Percentiles rank a stretch among this genome's conserved stretches.
phyloP scores from a whole-genome alignment of 2,797 vertebrate genomes.

The Falco novaeseelandiae region DNA sequence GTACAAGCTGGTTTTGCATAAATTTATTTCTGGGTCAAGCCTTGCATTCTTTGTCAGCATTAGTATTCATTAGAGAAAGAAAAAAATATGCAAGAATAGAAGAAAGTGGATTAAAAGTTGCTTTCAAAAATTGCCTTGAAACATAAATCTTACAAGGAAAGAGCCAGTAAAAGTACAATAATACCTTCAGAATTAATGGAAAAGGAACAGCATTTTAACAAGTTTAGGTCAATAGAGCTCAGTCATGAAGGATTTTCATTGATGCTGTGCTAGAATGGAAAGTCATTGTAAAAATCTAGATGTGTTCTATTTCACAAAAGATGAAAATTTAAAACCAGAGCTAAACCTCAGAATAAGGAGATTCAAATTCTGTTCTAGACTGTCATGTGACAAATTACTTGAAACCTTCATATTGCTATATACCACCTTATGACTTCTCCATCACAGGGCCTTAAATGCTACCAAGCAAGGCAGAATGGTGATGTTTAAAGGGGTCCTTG shows the following conservation, averaged over 20 bases:
- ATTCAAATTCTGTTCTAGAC: not conserved
- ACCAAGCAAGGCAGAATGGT: not conserved
- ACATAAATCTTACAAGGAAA: not conserved
- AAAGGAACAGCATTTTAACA: not conserved
- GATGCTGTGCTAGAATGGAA: not conserved
- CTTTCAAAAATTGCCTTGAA: not conserved
- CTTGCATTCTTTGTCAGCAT: not conserved
- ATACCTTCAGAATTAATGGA: not conserved
- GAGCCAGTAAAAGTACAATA: not conserved
- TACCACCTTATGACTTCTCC: not conserved
- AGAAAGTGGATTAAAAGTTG: not conserved
- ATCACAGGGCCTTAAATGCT: not conserved
- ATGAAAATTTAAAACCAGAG: not conserved
- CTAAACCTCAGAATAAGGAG: not conserved
- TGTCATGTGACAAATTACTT: not conserved
- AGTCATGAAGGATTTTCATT: not conserved
- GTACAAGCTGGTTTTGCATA: conserved; percentile 6
- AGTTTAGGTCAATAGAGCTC: not conserved
- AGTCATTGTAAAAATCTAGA: not conserved
- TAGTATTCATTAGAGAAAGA: not conserved
- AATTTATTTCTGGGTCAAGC: conserved; percentile 44
- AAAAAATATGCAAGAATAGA: not conserved
- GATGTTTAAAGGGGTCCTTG: not conserved
- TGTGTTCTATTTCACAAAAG: not conserved
- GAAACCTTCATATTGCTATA: not conserved